A percentile compares a stretch with the other conserved stretches of the same genome.
Conservation (phyloP, 1,140 invertebrate genomes). For the Sarcophaga peregrina region DNA sequence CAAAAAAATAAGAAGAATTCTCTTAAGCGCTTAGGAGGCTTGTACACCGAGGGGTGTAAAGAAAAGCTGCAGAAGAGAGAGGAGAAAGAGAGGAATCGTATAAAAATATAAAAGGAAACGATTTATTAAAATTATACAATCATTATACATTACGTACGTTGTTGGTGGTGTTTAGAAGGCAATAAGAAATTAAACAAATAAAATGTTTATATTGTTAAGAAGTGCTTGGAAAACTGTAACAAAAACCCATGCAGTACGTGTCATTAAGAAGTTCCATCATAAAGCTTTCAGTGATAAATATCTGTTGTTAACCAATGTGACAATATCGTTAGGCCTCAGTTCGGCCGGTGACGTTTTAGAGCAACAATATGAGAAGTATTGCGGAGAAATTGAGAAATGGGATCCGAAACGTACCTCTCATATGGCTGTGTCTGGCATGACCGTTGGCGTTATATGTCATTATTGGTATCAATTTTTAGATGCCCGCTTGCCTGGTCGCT, state of each 20-base stretch:
- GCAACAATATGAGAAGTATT: conserved; percentile 84
- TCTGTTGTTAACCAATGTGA: conserved; percentile 86
- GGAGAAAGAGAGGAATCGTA: background rate
- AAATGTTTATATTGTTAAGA: background rate
- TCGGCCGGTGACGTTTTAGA: conserved; percentile 84
- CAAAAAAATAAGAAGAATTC: background rate
- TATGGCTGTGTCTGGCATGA: conserved; percentile 81
- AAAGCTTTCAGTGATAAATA: conserved; percentile 77
- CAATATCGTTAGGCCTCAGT: conserved; percentile 81
- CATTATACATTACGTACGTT: background rate
- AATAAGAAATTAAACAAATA: background rate
- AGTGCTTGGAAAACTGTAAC: background rate
- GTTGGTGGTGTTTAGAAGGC: too few species aligned
- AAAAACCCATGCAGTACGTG: conserved; percentile 30
- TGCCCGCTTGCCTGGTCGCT: conserved; percentile 72
- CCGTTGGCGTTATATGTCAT: conserved; percentile 86
- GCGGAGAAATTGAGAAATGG: conserved; percentile 73
- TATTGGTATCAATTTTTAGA: conserved; percentile 86
- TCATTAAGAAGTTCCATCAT: conserved; percentile 49
- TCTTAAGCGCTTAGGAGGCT: background rate
- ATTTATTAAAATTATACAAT: conserved; percentile 28
- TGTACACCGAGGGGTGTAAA: conserved; percentile 23
- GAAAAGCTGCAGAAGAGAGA: background rate
- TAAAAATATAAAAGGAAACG: background rate
- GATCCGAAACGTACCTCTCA: conserved; percentile 77